phyloP scores from a whole-genome alignment of 2,797 vertebrate species.

The Danio choprae region DNA sequence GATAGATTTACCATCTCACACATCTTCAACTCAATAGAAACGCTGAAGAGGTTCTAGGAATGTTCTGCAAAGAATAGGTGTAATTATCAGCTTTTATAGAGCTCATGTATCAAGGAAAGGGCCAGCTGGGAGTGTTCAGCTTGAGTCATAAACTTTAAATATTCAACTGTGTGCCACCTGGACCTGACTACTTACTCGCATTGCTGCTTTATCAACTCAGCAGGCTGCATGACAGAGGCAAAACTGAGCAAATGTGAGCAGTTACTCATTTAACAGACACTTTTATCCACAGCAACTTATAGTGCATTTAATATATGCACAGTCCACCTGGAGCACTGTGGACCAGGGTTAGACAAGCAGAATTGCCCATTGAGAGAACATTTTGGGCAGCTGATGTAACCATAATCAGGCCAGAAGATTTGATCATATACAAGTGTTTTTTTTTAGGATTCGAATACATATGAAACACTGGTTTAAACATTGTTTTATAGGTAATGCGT shows the following conservation, averaged over 20 bases:
- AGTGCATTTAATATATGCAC: not conserved
- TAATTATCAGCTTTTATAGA: slow-evolving; percentile 34
- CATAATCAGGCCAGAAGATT: too few species aligned
- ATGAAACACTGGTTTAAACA: not conserved
- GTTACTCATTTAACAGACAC: slow-evolving; percentile 19
- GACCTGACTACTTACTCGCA: slow-evolving; percentile 23
- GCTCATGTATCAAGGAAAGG: slow-evolving; percentile 34
- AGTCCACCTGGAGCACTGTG: not conserved
- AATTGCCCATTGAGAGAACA: not conserved
- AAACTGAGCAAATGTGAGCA: slow-evolving; percentile 10
- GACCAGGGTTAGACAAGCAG: not conserved
- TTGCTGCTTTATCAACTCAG: slow-evolving; percentile 38
- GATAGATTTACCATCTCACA: not conserved
- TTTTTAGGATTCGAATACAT: not conserved
- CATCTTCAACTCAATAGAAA: slow-evolving; percentile 4
- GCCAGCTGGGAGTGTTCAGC: slow-evolving; percentile 33
- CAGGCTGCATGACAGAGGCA: not conserved
- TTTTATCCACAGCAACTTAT: not conserved
- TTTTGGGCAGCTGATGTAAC: not conserved
- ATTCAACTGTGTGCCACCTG: slow-evolving; percentile 44
- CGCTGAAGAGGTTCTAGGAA: slow-evolving; percentile 15
- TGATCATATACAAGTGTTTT: too few species aligned
- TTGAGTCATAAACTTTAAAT: slow-evolving; percentile 46
- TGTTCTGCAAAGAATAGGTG: slow-evolving; percentile 24
- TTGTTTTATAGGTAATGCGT: not conserved